These are phyloP conservation scores for Morone saxatilis DNA, from an alignment of 2,113 vertebrate species.

Conservation along the genomic window DNA sequence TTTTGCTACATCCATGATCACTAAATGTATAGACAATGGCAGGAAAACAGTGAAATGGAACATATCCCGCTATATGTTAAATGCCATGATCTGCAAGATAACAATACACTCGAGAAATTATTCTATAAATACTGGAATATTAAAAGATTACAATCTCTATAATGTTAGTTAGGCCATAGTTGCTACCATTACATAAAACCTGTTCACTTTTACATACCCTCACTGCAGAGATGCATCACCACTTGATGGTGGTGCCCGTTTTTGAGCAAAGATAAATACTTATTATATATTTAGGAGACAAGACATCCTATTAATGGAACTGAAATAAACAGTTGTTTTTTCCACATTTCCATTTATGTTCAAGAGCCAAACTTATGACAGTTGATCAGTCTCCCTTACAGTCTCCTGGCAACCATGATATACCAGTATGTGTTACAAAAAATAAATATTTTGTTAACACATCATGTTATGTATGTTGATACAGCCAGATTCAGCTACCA, in stretches of 20 bases:
- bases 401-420: slow-evolving; percentile 1
- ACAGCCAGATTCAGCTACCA: background rate
- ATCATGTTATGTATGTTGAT: background rate
- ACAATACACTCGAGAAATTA: background rate
- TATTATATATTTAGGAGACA: background rate
- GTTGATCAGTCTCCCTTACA: background rate
- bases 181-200: background rate
- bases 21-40: no score
- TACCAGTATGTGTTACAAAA: background rate
- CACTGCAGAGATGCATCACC: background rate
- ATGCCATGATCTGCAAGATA: background rate
- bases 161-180: no score
- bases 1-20: no score
- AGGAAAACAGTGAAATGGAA: no score
- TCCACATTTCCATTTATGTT: background rate
- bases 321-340: background rate
- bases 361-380: background rate
- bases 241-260: no score
- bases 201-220: background rate
- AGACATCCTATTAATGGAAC: background rate
- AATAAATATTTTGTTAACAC: background rate
- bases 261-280: background rate
- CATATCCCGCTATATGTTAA: no score
- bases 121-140: background rate
- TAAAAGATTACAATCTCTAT: no score